Conservation (phyloP, 2,797 vertebrate species). For the Oreonectes daqikongensis region DNA sequence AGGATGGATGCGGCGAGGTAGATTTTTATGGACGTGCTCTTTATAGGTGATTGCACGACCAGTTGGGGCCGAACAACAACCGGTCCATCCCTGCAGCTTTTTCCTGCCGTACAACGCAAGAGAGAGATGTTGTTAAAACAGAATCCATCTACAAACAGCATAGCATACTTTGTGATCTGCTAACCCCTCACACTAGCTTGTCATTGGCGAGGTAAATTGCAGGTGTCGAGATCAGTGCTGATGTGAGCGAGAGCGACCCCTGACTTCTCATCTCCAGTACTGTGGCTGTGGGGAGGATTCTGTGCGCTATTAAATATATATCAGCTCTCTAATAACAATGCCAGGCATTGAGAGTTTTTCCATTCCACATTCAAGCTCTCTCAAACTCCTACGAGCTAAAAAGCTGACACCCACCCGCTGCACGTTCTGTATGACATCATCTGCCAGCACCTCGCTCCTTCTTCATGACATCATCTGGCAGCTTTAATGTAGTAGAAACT, state of each 20-base stretch:
- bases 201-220: background rate
- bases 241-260: slow-evolving; percentile 20
- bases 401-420: slow-evolving; percentile 47
- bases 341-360: slow-evolving; percentile 26
- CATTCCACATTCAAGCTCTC: slow-evolving; percentile 9
- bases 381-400: slow-evolving; percentile 29
- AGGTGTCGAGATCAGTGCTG: slow-evolving; percentile 31
- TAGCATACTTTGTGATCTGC: background rate
- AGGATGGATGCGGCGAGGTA: slow-evolving; percentile 68
- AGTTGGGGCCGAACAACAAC: slow-evolving; percentile 62
- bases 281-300: slow-evolving; percentile 4
- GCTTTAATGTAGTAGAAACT: slow-evolving; percentile 35
- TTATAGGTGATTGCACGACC: slow-evolving; percentile 67
- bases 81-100: slow-evolving; percentile 6
- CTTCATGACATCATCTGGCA: slow-evolving; percentile 37
- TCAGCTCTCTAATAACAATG: slow-evolving; percentile 51
- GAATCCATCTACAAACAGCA: slow-evolving; percentile 18
- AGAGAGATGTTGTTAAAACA: slow-evolving; percentile 26
- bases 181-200: slow-evolving; percentile 3
- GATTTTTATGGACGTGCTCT: slow-evolving; percentile 79
- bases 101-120: background rate
- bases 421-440: slow-evolving; percentile 41
- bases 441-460: slow-evolving; percentile 21
- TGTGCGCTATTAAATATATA: slow-evolving; percentile 55
- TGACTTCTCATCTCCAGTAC: slow-evolving; percentile 13